Evolutionary conservation across 2,113 vertebrate species (phyloP).

Genomic region (Zapornia atra): DNA sequence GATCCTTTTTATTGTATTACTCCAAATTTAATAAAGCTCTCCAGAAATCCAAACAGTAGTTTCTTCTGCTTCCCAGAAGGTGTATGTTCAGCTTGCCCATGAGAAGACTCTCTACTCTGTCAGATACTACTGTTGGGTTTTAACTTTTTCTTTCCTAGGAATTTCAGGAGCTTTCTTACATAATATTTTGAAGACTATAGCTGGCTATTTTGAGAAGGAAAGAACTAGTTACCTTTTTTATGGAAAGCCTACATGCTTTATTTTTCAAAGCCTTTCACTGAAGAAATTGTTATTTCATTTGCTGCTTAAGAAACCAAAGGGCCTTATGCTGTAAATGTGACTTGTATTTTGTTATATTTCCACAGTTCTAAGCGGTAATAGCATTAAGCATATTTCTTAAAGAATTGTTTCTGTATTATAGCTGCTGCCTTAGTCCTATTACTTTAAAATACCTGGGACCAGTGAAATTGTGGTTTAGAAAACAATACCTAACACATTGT

Average conservation of each 20-base stretch:
- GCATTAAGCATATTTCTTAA: slow-evolving; percentile 57
- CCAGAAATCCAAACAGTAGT: slow-evolving; percentile 56
- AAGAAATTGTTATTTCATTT: slow-evolving; percentile 72
- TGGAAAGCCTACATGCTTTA: slow-evolving; percentile 60
- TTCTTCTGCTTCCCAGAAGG: slow-evolving; percentile 60
- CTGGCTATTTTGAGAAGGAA: slow-evolving; percentile 69
- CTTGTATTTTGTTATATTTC: slow-evolving; percentile 75
- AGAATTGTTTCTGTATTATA: slow-evolving; percentile 55
- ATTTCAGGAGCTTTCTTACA: slow-evolving; percentile 63
- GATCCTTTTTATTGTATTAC: slow-evolving; percentile 65
- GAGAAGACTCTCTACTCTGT: slow-evolving; percentile 32
- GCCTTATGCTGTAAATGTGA: slow-evolving; percentile 80
- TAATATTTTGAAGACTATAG: slow-evolving; percentile 46
- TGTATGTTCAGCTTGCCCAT: slow-evolving; percentile 52
- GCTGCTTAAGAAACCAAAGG: slow-evolving; percentile 79
- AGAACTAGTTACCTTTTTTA: slow-evolving; percentile 59
- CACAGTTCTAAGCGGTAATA: slow-evolving; percentile 46
- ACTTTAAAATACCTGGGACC: slow-evolving; percentile 73
- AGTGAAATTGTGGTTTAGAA: slow-evolving; percentile 63
- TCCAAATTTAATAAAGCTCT: slow-evolving; percentile 72
- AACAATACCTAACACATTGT: slow-evolving; percentile 34
- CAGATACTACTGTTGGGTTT: slow-evolving; percentile 34
- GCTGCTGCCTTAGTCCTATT: slow-evolving; percentile 64
- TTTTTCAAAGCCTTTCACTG: slow-evolving; percentile 72
- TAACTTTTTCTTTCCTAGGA: slow-evolving; percentile 56